Conservation (phyloP, 2,888 invertebrate species). For the Isoperla grammatica region DNA sequence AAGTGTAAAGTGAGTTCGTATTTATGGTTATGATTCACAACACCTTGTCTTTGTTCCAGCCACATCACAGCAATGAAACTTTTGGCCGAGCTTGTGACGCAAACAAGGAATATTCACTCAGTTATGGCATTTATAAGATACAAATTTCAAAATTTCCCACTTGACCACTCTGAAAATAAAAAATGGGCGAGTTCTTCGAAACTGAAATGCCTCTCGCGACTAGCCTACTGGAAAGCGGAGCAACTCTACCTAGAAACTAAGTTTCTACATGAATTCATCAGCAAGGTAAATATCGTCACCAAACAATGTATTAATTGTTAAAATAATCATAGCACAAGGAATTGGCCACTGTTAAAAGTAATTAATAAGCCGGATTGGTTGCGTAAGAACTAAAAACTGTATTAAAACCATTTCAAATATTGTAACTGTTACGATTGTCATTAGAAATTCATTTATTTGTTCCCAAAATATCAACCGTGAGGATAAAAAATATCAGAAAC, state of each 20-base stretch:
- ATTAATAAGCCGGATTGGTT: no score
- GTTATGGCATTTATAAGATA: constrained; percentile 11
- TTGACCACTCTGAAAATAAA: not conserved
- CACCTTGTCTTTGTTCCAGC: not conserved
- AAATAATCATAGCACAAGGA: not conserved
- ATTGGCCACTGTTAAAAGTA: no score
- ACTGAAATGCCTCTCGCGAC: not conserved
- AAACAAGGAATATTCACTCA: constrained; percentile 9
- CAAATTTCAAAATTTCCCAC: constrained; percentile 3
- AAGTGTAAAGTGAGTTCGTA: no score
- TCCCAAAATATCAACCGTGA: no score
- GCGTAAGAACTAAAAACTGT: no score
- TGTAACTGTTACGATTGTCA: no score
- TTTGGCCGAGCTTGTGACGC: constrained; percentile 1
- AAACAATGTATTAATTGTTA: not conserved
- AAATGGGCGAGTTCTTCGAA: not conserved
- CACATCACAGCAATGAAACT: constrained; percentile 3
- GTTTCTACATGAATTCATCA: not conserved
- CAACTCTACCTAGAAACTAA: constrained; percentile 6
- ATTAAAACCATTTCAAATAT: no score
- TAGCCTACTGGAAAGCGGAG: constrained; percentile 4
- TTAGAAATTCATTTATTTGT: no score
- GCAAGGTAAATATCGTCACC: not conserved
- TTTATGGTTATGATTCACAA: no score
- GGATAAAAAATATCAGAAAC: no score